Percentiles rank a stretch among this genome's conserved stretches.
These are phyloP conservation scores for Heterotilapia buettikoferi DNA, from an alignment of 2,113 vertebrate species.

Conservation along the genomic window DNA sequence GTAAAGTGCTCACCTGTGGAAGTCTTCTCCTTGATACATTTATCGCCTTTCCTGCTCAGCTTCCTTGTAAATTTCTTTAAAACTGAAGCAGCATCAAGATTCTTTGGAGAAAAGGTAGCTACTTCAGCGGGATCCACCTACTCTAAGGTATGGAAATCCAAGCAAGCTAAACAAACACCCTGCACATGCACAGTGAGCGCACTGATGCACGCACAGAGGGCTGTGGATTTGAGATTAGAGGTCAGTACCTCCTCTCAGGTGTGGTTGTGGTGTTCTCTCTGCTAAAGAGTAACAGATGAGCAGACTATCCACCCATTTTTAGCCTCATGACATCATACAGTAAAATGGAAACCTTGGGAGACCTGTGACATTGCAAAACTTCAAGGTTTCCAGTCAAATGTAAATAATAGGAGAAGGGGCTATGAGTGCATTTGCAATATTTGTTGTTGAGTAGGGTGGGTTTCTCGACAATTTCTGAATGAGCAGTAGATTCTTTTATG, in stretches of 20 bases:
- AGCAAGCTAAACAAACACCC: background rate
- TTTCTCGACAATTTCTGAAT: background rate
- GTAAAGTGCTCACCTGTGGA: conserved; percentile 41
- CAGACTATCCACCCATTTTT: conserved; percentile 23
- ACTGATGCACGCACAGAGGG: background rate
- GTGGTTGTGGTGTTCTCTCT: conserved; percentile 21
- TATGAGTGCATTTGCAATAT: background rate
- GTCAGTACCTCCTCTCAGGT: conserved; percentile 29
- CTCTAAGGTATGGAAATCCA: background rate
- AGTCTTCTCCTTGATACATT: background rate
- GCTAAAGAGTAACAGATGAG: conserved; percentile 40
- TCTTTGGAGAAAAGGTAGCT: background rate
- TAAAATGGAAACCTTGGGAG: background rate
- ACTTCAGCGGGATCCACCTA: background rate
- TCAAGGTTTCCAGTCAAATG: background rate
- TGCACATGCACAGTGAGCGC: background rate
- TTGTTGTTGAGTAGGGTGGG: background rate
- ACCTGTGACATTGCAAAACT: background rate
- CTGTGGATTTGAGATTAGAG: conserved; percentile 35
- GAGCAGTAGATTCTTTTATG: background rate
- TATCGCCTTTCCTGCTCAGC: background rate
- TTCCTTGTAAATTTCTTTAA: background rate
- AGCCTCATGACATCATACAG: conserved; percentile 20
- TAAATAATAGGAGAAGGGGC: background rate
- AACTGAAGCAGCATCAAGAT: background rate